Evolutionary conservation across 1,140 invertebrate genomes (phyloP), one percentile per base, ranked within the genome.

Genomic region (Procambarus clarkii): DNA sequence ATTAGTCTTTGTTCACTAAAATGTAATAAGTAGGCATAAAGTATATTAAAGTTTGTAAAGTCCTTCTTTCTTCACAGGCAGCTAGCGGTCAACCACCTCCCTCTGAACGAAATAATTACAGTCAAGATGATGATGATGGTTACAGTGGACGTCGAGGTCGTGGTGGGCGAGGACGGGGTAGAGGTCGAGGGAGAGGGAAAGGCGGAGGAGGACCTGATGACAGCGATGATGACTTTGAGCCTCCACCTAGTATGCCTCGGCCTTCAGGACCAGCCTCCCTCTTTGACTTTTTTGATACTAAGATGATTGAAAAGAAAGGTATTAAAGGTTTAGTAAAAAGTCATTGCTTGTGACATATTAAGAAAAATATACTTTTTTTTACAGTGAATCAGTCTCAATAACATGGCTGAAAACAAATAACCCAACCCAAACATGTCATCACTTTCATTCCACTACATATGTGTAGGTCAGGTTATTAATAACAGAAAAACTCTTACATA

Each of bases 231-330:
- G 93, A 94, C 46, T 93, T 93, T 54, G 92, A 89, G 77, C 93
- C 81, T n/a, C 93, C 92, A 50, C 94, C 96, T 44, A 98, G 74
- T 54, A 90, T 90, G 88, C 88, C 88, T 8, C 78, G 97, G 94
- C 97, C 97, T 3, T 97, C 97, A 86, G 97, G 97, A 34, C 97
- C 97, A 94, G 96, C 98, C 1, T 98, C 97, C 0, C 94, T 98
- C 2, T 98, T 98, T 95, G 97, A 98, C 94, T 98, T 98, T 94
- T 95, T 98, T 5, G 97, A 97, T 94, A 96, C 97, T 93, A 97
- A 97, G 95, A 88, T 92, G 88, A 85, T 69, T 69, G 81, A 91
- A 50, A 91, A 91, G 88, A 91, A 91, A 85, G 88, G 88, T 85
- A 64, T 86, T 74, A 15, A n/a, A 34, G 34, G 34, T 34, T 34